Percentiles rank a stretch among this genome's conserved stretches.
Conservation (phyloP, 2,888 invertebrate species). For the Frankliniella intonsa region DNA sequence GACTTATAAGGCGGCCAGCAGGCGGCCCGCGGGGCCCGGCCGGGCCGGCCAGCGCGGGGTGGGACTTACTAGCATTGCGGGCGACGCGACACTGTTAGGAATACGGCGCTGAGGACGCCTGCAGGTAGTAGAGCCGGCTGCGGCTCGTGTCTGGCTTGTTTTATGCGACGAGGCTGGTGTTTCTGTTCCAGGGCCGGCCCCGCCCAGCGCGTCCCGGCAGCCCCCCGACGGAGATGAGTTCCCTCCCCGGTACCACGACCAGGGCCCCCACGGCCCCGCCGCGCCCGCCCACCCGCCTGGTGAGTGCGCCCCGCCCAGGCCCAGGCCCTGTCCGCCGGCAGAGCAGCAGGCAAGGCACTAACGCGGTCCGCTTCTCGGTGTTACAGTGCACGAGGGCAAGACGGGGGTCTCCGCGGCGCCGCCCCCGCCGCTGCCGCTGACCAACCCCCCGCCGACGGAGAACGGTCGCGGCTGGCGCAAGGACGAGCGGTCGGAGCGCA, state of each 20-base stretch:
- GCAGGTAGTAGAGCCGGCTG: no score
- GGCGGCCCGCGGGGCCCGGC: no score
- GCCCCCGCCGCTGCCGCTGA: constrained; percentile 29
- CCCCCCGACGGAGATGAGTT: constrained; percentile 81
- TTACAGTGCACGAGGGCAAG: neutral
- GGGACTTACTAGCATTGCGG: no score
- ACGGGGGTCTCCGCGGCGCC: constrained; percentile 42
- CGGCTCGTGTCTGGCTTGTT: neutral
- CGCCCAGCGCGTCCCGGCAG: constrained; percentile 58
- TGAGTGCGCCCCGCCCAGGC: constrained; percentile 37
- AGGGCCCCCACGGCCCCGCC: constrained; percentile 36
- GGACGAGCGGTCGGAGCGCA: constrained; percentile 73
- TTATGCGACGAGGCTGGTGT: no score
- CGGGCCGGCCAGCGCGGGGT: no score
- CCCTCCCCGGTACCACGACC: constrained; percentile 62
- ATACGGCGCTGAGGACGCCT: no score
- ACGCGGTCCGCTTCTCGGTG: neutral
- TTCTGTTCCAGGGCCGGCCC: constrained; percentile 36
- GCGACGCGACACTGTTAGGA: no score
- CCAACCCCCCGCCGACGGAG: neutral
- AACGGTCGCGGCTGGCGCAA: constrained; percentile 53
- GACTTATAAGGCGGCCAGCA: no score
- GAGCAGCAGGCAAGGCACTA: constrained; percentile 10
- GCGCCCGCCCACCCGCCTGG: constrained; percentile 36
- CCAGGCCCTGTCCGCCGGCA: constrained; percentile 28